Evolutionary conservation across 2,113 vertebrate genomes (phyloP).

Genomic region (Tympanuchus pallidicinctus): DNA sequence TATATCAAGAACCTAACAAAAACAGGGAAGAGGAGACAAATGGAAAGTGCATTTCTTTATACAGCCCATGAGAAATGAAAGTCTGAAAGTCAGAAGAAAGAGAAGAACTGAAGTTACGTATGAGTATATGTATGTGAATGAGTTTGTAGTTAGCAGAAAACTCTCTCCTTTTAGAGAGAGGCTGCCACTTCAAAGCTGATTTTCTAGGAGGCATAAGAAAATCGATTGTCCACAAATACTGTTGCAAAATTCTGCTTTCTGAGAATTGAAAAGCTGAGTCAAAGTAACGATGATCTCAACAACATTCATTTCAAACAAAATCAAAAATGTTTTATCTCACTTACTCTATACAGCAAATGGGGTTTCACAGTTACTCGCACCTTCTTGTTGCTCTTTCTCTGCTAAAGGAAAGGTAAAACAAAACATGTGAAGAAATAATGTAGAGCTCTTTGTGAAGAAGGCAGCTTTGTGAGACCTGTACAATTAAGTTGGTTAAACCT

Average conservation of each 20-base stretch:
- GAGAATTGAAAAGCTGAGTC: neutral
- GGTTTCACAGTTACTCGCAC: slow-evolving; percentile 97
- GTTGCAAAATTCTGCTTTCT: neutral
- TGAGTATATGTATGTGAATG: accelerated
- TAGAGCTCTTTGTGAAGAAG: neutral
- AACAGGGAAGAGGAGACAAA: neutral
- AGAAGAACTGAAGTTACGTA: neutral
- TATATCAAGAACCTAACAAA: neutral
- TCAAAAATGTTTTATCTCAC: slow-evolving; percentile 30
- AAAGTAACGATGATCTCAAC: neutral
- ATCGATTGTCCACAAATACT: neutral
- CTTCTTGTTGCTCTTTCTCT: slow-evolving; percentile 92
- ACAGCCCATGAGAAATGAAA: neutral
- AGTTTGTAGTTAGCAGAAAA: neutral
- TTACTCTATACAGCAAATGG: slow-evolving; percentile 94
- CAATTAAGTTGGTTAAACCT: neutral
- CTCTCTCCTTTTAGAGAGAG: neutral
- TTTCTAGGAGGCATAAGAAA: neutral
- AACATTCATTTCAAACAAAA: neutral
- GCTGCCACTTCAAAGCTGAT: neutral
- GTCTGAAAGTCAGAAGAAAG: neutral
- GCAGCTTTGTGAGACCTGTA: neutral
- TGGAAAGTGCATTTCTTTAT: neutral
- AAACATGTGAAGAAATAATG: neutral
- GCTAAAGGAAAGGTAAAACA: slow-evolving; percentile 71